Evolutionary conservation across 2,797 vertebrate species (phyloP).

Genomic region (Cirrhinus molitorella): DNA sequence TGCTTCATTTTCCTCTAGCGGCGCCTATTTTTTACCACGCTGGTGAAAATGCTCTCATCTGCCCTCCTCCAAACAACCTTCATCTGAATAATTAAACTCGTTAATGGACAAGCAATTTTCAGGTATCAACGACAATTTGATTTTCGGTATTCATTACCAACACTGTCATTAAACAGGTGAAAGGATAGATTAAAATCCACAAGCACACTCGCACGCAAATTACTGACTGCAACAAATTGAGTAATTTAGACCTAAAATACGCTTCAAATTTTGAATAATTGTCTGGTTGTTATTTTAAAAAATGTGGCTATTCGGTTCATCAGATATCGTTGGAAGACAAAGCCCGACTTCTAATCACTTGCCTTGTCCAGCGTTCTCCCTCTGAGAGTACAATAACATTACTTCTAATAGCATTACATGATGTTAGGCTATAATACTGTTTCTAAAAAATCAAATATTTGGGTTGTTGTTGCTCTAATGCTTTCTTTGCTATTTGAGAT

Average conservation of each 20-base stretch:
- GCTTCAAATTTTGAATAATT: neutral
- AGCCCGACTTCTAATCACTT: neutral
- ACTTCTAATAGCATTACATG: slow-evolving; percentile 12
- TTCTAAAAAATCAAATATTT: slow-evolving; percentile 8
- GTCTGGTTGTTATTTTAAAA: neutral
- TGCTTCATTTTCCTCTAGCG: slow-evolving; percentile 43
- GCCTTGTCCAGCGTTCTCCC: neutral
- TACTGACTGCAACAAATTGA: slow-evolving; percentile 63
- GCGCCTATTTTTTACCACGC: slow-evolving; percentile 20
- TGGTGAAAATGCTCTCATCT: slow-evolving; percentile 66
- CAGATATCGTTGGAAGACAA: slow-evolving; percentile 8
- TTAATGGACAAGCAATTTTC: slow-evolving; percentile 74
- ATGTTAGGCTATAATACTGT: slow-evolving; percentile 8
- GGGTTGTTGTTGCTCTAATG: slow-evolving; percentile 2
- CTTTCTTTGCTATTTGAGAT: neutral
- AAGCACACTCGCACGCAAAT: slow-evolving; percentile 58
- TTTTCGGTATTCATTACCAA: slow-evolving; percentile 74
- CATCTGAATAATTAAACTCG: slow-evolving; percentile 72
- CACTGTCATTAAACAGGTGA: slow-evolving; percentile 73
- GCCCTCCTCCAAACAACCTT: slow-evolving; percentile 36
- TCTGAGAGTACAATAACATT: slow-evolving; percentile 1
- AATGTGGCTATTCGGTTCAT: neutral
- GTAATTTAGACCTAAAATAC: neutral
- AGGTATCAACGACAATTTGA: slow-evolving; percentile 75
- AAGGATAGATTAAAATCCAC: slow-evolving; percentile 69